phyloP scores from a whole-genome alignment of 2,113 vertebrate species.

The Lepus timidus region DNA sequence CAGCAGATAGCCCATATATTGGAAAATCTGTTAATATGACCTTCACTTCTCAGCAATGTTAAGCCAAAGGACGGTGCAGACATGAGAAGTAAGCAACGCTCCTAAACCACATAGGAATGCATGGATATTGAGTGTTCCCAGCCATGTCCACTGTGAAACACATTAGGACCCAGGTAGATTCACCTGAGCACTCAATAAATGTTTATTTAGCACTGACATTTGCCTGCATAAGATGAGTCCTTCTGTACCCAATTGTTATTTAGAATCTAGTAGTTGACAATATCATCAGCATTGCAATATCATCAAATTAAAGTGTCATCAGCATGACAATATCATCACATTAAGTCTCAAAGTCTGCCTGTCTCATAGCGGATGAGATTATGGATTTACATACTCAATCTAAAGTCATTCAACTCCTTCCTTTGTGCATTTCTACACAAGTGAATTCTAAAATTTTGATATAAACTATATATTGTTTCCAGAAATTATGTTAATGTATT shows the following conservation, averaged over 20 bases:
- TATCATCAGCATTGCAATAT: not conserved
- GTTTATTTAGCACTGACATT: not conserved
- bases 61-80: not conserved
- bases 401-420: not conserved
- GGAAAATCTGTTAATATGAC: not conserved
- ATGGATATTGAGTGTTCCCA: not conserved
- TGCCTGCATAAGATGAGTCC: not conserved
- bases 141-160: not conserved
- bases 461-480: constrained; percentile 12
- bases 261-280: not conserved
- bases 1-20: not conserved
- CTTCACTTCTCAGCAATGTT: not conserved
- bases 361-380: not conserved
- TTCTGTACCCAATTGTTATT: not conserved
- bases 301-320: no score
- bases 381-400: not conserved
- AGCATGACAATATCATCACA: no score
- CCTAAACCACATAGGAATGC: not conserved
- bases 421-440: not conserved
- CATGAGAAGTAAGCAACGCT: not conserved
- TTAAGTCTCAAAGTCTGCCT: not conserved
- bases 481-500: constrained; percentile 6
- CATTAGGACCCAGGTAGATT: not conserved
- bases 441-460: not conserved
- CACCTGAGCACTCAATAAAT: not conserved